Evolutionary conservation across 1,140 invertebrate species (phyloP).

Genomic region (Platyscapa corneri): DNA sequence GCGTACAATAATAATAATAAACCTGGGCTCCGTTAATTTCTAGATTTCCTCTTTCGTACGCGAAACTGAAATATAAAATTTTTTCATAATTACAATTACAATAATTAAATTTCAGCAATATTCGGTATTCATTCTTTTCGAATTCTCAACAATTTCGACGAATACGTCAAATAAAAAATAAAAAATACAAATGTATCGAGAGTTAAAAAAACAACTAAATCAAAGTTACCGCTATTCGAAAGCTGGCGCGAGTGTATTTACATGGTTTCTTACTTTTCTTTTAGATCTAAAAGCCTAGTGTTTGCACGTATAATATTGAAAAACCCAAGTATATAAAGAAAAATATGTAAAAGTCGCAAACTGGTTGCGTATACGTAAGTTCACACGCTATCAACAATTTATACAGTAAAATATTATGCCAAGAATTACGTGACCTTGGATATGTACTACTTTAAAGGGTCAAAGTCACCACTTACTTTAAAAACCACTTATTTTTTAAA

Average conservation of each 20-base stretch:
- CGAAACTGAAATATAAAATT: not conserved
- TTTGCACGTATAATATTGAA: not conserved
- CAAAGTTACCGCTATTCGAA: not conserved
- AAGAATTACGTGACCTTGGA: not conserved
- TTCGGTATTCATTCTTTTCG: not conserved
- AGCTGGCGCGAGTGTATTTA: not conserved
- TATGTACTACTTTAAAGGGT: not conserved
- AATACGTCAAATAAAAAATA: not conserved
- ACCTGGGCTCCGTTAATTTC: not conserved
- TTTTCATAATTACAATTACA: not conserved
- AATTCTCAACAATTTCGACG: not conserved
- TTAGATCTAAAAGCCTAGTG: not conserved
- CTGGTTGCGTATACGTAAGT: not conserved
- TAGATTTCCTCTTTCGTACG: not conserved
- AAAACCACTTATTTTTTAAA: not conserved
- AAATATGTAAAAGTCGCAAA: not conserved
- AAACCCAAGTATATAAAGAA: not conserved
- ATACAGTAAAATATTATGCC: not conserved
- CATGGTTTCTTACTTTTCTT: not conserved
- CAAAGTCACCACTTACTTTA: not conserved
- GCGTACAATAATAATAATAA: not conserved
- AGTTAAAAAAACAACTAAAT: not conserved
- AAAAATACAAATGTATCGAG: not conserved
- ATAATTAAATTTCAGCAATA: too few relatives aligned
- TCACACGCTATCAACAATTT: not conserved